Evolutionary conservation across 2,113 vertebrate genomes (phyloP).

Genomic region (Ranitomeya imitator): DNA sequence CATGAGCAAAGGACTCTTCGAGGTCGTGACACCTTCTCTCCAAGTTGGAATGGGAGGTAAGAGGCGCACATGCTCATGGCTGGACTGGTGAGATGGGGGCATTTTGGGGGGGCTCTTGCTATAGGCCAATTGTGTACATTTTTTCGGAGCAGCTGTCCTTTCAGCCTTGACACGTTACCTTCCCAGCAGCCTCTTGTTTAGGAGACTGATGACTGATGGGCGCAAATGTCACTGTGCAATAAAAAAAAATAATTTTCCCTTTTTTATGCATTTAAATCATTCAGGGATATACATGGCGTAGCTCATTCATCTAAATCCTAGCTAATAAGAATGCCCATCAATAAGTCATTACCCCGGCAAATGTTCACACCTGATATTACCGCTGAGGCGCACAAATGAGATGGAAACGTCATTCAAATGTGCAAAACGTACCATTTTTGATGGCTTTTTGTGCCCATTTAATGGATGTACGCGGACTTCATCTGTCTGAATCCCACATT

Average conservation of each 20-base stretch:
- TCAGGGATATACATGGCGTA: not conserved
- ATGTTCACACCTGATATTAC: slow-evolving; percentile 16
- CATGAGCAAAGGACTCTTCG: not conserved
- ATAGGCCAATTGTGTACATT: not conserved
- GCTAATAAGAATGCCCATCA: slow-evolving; percentile 21
- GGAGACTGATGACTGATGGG: not conserved
- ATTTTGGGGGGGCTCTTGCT: not conserved
- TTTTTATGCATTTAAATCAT: not conserved
- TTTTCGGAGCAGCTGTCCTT: not conserved
- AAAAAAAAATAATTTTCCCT: not conserved
- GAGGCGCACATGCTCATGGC: not conserved
- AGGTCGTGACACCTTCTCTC: too few species aligned
- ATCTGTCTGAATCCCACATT: not conserved
- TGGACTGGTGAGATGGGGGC: too few species aligned
- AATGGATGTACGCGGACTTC: not conserved
- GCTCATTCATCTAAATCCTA: slow-evolving; percentile 35
- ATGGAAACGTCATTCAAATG: slow-evolving; percentile 19
- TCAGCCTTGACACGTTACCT: not conserved
- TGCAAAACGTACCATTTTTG: not conserved
- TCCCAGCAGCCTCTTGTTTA: not conserved
- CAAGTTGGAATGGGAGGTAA: not conserved
- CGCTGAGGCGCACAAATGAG: not conserved
- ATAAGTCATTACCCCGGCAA: slow-evolving; percentile 20
- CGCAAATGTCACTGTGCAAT: not conserved
- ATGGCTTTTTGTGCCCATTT: slow-evolving; percentile 10